Conservation (phyloP, 2,797 vertebrate species). For the Pipistrellus pygmaeus region DNA sequence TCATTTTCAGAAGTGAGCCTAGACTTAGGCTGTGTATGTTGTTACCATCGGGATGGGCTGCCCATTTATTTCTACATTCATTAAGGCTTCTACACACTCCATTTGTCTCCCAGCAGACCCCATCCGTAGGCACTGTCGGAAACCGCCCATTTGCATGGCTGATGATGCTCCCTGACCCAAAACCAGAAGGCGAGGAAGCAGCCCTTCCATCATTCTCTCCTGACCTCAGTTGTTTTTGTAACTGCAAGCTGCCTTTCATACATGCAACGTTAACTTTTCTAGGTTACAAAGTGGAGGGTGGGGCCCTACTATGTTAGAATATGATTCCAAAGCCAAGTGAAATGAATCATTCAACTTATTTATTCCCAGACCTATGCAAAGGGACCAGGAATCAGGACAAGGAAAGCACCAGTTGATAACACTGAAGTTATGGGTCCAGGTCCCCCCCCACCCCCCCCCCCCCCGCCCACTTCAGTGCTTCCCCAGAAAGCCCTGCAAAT, state of each 20-base stretch:
- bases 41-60: neutral
- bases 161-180: neutral
- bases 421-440: neutral
- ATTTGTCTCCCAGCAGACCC: neutral
- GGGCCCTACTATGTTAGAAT: neutral
- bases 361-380: constrained; percentile 24
- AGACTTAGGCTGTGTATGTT: neutral
- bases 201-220: neutral
- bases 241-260: neutral
- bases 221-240: neutral
- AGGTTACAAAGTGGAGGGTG: neutral
- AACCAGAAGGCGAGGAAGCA: neutral
- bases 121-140: neutral
- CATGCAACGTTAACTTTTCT: neutral
- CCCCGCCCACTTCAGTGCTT: neutral
- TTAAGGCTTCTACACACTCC: neutral
- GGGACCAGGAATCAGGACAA: neutral
- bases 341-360: constrained; percentile 17
- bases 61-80: neutral
- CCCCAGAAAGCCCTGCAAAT: neutral
- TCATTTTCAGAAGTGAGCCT: neutral
- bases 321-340: constrained; percentile 40
- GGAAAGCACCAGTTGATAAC: neutral
- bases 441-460: too few species aligned
- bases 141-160: neutral